These are phyloP conservation scores for Eleutherodactylus coqui DNA, from an alignment of 2,797 vertebrate species.

Conservation along the genomic window DNA sequence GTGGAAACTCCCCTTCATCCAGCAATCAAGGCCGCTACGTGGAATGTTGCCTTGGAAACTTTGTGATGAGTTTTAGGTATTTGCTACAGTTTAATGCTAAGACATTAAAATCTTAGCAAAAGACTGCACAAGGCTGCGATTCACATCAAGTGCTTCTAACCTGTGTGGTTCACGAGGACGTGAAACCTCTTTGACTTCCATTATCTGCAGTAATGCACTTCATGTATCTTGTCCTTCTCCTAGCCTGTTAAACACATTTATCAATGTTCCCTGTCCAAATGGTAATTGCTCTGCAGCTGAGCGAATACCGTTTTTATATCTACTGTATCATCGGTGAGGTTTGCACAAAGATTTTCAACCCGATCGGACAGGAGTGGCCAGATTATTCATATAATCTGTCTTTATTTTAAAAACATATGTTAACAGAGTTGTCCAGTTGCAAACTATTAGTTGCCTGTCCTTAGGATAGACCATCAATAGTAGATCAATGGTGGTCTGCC, in stretches of 20 bases:
- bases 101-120: slow-evolving; percentile 12
- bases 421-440: too few species aligned
- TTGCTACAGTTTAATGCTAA: slow-evolving; percentile 44
- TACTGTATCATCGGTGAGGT: neutral
- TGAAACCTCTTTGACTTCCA: slow-evolving; percentile 8
- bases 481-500: too few species aligned
- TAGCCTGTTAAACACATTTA: slow-evolving; percentile 16
- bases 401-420: too few species aligned
- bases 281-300: neutral
- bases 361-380: neutral
- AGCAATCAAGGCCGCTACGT: neutral
- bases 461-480: too few species aligned
- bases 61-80: slow-evolving; percentile 33
- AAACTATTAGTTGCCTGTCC: too few species aligned
- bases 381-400: neutral
- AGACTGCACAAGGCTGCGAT: slow-evolving; percentile 26
- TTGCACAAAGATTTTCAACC: neutral
- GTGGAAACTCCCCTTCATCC: neutral
- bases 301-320: neutral
- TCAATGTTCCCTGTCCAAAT: slow-evolving; percentile 9
- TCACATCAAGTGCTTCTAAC: slow-evolving; percentile 26
- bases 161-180: slow-evolving; percentile 13
- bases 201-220: slow-evolving; percentile 26
- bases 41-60: slow-evolving; percentile 50
- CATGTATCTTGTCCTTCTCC: neutral